Evolutionary conservation across 2,888 invertebrate genomes (phyloP), one percentile per base, ranked within the genome.

Genomic region (Neria commutata): DNA sequence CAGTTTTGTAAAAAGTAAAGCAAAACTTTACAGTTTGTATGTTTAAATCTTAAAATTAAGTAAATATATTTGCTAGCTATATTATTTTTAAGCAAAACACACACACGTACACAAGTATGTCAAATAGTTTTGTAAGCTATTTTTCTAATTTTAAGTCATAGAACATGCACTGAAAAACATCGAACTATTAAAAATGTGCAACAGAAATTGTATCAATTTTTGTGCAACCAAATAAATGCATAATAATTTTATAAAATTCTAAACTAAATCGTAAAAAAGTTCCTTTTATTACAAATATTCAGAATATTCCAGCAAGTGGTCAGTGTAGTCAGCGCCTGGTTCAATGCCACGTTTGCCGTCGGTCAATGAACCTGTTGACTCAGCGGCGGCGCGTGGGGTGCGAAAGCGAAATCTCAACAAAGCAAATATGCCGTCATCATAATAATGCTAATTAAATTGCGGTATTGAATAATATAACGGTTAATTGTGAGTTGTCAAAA

Each of bases 171-270:
- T 19, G 21, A 42, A 6, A 42, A 42, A 19, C 11, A 8, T 11
- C n/a, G n/a, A n/a, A n/a, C n/a, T n/a, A 6, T 6, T 29, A 29
- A 11, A 29, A 29, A 8, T 42, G 71, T 69, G 71, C 69, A 68
- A 59, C 67, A 66, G 62, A 74, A 72, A 75, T 76, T 76, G 75
- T 62, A 76, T 76, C 76, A 76, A 78, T 78, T 77, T 77, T 71
- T 67, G 69, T 61, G 64, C 64, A 66, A 60, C 63, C 29, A 59
- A 56, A 64, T 21, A 52, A 55, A 37, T 16, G 24, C 26, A 46
- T 17, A 57, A 46, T 17, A 46, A 46, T 19, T n/a, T 33, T 19
- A 46, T 46, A 23, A 5, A 19, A 5, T 46, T 10, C n/a, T 42
- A 10, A 42, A 16, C 5, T 42, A 17, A 42, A 42, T 46, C 14